Percentiles rank a stretch among this genome's conserved stretches.
Evolutionary conservation across 2,113 vertebrate species (phyloP).

Genomic region (Athene cunicularia): DNA sequence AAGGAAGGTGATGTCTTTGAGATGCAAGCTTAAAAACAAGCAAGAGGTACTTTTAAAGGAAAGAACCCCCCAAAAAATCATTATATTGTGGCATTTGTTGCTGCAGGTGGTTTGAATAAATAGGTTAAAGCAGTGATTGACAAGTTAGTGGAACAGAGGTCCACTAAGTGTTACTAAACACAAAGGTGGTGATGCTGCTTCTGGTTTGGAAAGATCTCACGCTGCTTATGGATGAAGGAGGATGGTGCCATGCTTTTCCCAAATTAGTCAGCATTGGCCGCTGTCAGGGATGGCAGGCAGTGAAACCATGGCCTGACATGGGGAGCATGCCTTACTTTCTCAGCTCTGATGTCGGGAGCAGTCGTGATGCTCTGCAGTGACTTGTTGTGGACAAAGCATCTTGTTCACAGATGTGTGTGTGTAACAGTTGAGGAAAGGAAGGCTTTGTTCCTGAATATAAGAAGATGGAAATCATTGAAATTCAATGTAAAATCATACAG

Average conservation of each 20-base stretch:
- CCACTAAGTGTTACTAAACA: not conserved
- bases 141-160: not conserved
- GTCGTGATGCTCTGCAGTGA: not conserved
- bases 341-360: not conserved
- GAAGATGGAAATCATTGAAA: not conserved
- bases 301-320: accelerated
- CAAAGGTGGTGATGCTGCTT: not conserved
- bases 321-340: accelerated
- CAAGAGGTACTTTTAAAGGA: not conserved
- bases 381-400: not conserved
- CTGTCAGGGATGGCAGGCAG: not conserved
- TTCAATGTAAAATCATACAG: not conserved
- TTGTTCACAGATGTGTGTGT: not conserved
- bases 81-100: not conserved
- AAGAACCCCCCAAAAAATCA: not conserved
- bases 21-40: not conserved
- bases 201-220: not conserved
- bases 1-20: not conserved
- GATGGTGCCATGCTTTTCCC: not conserved
- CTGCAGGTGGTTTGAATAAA: not conserved
- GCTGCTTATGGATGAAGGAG: not conserved
- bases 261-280: not conserved
- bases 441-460: not conserved
- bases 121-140: not conserved
- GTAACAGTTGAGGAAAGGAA: not conserved